Evolutionary conservation across 2,113 vertebrate species (phyloP), one percentile per base, ranked within the genome.

Genomic region (Stigmatopora nigra): DNA sequence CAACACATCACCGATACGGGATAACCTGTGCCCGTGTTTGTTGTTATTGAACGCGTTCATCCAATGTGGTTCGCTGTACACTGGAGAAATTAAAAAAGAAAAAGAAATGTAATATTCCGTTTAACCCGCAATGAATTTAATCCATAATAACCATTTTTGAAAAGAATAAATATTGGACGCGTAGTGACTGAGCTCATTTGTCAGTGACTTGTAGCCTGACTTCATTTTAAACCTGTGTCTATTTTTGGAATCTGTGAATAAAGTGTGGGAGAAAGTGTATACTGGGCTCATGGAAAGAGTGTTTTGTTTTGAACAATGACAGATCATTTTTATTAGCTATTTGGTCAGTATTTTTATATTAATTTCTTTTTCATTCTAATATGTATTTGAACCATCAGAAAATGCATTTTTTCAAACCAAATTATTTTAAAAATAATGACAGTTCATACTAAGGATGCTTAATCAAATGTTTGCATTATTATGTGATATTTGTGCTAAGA

Each of bases 131-230:
- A 87, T 89, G 78, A 89, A 84, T 86, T 85, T 84, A 89, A 90
- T 88, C 88, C 69, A 80, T 89, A 89, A 91, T 90, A 89, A 91
- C 89, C 76, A 52, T 90, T 91, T 91, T 91, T 88, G 87, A 89
- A 88, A 84, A 41, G 67, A 89, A 89, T 89, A 85, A 86, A 88
- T 83, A 85, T 90, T 88, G 86, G 84, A 87, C 85, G 85, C 84
- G 72, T 69, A 75, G 75, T 66, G 68, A 63, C 73, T 78, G 70
- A 78, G 72, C 59, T 84, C 63, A 22, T 78, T 78, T 80, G 71
- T 87, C 80, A 59, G 64, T 80, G 67, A 62, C 81, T 69, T 41
- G n/a, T 68, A 61, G 52, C 55, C 80, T 66, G 61, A 77, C 73
- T 84, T 64, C 3, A 41, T 67, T 72, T 81, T 63, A 64, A 77